A percentile compares a stretch with the other conserved stretches of the same genome.
These are phyloP conservation scores for Masticophis lateralis DNA, from an alignment of 2,797 vertebrate species.

Conservation along the genomic window DNA sequence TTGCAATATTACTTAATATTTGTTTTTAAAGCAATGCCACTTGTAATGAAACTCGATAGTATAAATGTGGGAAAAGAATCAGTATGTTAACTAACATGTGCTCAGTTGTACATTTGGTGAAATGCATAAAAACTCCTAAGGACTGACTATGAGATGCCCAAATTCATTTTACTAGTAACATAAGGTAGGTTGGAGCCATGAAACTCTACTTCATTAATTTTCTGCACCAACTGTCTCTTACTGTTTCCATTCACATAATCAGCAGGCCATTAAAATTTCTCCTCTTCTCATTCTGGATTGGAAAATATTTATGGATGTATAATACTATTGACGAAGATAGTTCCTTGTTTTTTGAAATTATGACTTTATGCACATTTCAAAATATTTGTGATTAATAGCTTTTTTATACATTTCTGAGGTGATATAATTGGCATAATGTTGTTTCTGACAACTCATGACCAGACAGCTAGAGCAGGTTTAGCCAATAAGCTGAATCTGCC, in stretches of 20 bases:
- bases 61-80: conserved; percentile 25
- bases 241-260: conserved; percentile 68
- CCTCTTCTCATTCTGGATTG: conserved; percentile 57
- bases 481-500: conserved; percentile 70
- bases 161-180: conserved; percentile 70
- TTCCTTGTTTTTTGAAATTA: conserved; percentile 34
- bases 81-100: conserved; percentile 37
- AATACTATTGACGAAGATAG: conserved; percentile 47
- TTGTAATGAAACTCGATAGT: not conserved
- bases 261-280: conserved; percentile 68
- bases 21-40: conserved; percentile 38
- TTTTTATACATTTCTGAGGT: conserved; percentile 61
- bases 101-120: conserved; percentile 60
- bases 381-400: conserved; percentile 40
- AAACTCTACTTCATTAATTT: conserved; percentile 73
- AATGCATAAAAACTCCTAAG: conserved; percentile 65
- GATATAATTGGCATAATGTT: conserved; percentile 61
- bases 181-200: conserved; percentile 69
- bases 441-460: conserved; percentile 69
- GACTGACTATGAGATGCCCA: conserved; percentile 64
- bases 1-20: conserved; percentile 35
- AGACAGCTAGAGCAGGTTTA: conserved; percentile 62
- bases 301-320: conserved; percentile 63
- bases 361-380: conserved; percentile 40
- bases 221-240: conserved; percentile 70